Evolutionary conservation across 2,797 vertebrate species (phyloP).

Genomic region (Parotocinclus haroldoi): DNA sequence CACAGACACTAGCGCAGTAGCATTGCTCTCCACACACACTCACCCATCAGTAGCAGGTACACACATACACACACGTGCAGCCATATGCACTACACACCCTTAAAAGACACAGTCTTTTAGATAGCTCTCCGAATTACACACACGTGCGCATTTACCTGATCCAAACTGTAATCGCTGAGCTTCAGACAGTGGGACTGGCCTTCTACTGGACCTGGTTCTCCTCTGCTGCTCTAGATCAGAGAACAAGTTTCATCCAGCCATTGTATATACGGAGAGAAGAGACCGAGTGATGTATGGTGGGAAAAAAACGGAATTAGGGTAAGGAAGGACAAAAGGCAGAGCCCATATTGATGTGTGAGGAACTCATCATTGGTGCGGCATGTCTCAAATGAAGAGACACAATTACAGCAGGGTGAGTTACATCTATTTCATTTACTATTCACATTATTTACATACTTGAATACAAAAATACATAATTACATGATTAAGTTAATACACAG

Average conservation of each 20-base stretch:
- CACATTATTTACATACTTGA: too few species aligned
- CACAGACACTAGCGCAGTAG: conserved; percentile 84
- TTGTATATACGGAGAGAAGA: conserved; percentile 42
- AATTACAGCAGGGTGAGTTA: conserved; percentile 85
- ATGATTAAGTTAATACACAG: too few species aligned
- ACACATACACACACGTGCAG: conserved; percentile 27
- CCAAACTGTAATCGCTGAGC: background rate
- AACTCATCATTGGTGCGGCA: conserved; percentile 59
- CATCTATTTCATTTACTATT: conserved; percentile 8
- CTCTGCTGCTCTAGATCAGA: conserved; percentile 29
- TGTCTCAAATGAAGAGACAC: conserved; percentile 88
- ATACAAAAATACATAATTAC: too few species aligned
- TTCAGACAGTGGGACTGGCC: conserved; percentile 21
- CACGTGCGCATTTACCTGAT: background rate
- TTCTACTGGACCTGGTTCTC: conserved; percentile 27
- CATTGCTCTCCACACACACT: conserved; percentile 62
- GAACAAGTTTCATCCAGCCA: conserved; percentile 29
- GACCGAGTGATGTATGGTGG: conserved; percentile 28
- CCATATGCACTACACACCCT: conserved; percentile 17
- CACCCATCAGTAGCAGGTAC: conserved; percentile 45
- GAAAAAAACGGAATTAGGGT: conserved; percentile 29
- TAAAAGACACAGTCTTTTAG: conserved; percentile 11
- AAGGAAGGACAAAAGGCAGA: conserved; percentile 21
- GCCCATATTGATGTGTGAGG: conserved; percentile 26
- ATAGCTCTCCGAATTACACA: conserved; percentile 18